Base-by-base conservation (phyloP, 2,113 vertebrate genomes). In the Coturnix japonica region DNA sequence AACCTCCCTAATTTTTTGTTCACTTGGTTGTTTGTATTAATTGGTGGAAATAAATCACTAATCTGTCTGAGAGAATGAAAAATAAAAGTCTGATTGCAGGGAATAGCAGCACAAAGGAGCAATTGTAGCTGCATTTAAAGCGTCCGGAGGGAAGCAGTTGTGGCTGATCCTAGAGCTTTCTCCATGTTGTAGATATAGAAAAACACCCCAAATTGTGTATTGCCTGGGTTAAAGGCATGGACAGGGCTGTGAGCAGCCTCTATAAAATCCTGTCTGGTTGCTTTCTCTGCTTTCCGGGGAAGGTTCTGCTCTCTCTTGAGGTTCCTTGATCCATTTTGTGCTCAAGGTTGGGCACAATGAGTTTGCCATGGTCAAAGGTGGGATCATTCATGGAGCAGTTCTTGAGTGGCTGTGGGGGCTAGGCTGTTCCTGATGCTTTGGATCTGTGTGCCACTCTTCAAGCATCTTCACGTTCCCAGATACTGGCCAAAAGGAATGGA, bases 191-290 rank as follows among this genome's bases (percentile, higher is more conserved):
- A 25, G 66, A n/a, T 65, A 25, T 2, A 39, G 71, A 30, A 9
- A 14, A 6, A 9, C 2, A 1, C 6, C 3, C 25, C 25, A 59
- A 66, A 37, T 19, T 9, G 4, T 0, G 1, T 47, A 9, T 69
- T 57, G 9, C 71, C 33, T 31, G 46, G 41, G 60, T 44, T 53
- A 19, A 5, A 20, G 67, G 35, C 22, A 2, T 0, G 64, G 44
- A 41, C 9, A 20, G 51, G 41, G 51, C 37, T 12, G 44, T 2
- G 49, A 28, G 30, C 26, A 53, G 44, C 46, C 51, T 63, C 81
- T 31, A 10, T 31, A 1, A 5, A 25, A 31, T 28, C 33, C 20
- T 80, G 6, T 57, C 46, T 12, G 31, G 30, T 26, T 20, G 7
- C 20, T 85, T n/a, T 47, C 11, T 21, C n/a, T 41, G 39, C 75